Conservation (phyloP, 2,888 invertebrate species). For the Watsonalla binaria region DNA sequence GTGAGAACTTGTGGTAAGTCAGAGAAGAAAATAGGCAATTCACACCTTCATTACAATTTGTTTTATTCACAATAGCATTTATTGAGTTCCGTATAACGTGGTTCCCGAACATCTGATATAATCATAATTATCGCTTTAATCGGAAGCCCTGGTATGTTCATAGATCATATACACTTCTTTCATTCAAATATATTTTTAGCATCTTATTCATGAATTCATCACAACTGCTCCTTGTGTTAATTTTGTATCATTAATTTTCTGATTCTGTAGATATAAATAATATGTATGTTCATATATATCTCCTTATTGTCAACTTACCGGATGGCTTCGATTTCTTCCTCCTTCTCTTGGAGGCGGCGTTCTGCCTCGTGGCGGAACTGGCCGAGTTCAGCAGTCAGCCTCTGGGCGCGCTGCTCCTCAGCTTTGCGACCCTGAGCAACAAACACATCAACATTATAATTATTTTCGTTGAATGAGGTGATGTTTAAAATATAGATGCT, state of each 20-base stretch:
- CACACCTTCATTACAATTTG: too few relatives aligned
- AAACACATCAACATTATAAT: conserved; percentile 5
- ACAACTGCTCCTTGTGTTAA: too few relatives aligned
- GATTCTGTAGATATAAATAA: neutral
- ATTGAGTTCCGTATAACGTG: too few relatives aligned
- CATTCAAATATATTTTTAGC: neutral
- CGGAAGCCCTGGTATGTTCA: too few relatives aligned
- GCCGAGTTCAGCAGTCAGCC: conserved; percentile 94
- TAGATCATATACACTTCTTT: too few relatives aligned
- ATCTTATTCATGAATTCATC: neutral
- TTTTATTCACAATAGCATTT: too few relatives aligned
- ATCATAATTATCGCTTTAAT: too few relatives aligned
- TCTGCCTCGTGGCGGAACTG: conserved; percentile 98
- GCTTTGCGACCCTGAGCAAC: conserved; percentile 91
- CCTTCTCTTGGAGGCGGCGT: conserved; percentile 97
- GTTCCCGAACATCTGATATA: too few relatives aligned
- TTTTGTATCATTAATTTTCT: neutral
- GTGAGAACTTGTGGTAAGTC: neutral
- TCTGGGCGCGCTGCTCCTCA: conserved; percentile 96
- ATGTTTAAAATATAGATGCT: too few relatives aligned
- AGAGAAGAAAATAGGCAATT: neutral
- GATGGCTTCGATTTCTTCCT: conserved; percentile 98
- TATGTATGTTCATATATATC: too few relatives aligned
- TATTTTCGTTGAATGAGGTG: neutral
- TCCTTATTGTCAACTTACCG: conserved; percentile 83